Evolutionary conservation across 2,113 vertebrate genomes (phyloP), one percentile per base, ranked within the genome.

Genomic region (Cyprichromis sp.): DNA sequence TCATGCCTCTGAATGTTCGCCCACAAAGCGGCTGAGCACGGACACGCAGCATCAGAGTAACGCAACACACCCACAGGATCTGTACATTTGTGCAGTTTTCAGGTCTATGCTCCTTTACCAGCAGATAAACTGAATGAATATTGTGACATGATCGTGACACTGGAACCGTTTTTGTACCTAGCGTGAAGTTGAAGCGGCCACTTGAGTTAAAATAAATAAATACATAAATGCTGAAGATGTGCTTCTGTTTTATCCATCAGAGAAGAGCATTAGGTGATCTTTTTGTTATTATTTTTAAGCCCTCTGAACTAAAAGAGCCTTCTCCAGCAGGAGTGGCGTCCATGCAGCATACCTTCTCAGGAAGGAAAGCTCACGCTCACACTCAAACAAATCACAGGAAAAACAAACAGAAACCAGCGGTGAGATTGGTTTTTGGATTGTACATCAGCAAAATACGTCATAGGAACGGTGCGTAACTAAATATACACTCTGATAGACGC

Each of bases 1-100:
- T 95, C 95, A 94, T 88, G 86, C 88, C 80, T 90, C 53, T 86
- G 82, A 90, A 88, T 84, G 90, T 88, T 81, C 42, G 3, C 53
- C 82, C 57, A 84, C 85, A 84, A 82, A 80, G 85, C 86, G 66
- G 88, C 54, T 54, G 80, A 88, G 84, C 89, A 85, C 47, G 36
- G 90, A 92, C 83, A 91, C 85, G 83, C 86, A 92, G 84, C 85
- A 45, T 82, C 80, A 86, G 59, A 83, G 71, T 78, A 84, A 81
- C 83, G 83, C 63, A 88, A 66, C 90, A 83, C 81, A 86, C 88
- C 80, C 88, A 86, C 89, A 83, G 89, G 79, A 81, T 90, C 88
- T 91, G 84, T 90, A 94, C 91, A 93, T 88, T 92, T 95, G 93
- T 95, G 92, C 94, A 89, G 59, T 83, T 92, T 92, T 54, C 11